These are phyloP conservation scores for Brachionus koreanus DNA, from an alignment of 1,140 invertebrate genomes.

Conservation along the genomic window DNA sequence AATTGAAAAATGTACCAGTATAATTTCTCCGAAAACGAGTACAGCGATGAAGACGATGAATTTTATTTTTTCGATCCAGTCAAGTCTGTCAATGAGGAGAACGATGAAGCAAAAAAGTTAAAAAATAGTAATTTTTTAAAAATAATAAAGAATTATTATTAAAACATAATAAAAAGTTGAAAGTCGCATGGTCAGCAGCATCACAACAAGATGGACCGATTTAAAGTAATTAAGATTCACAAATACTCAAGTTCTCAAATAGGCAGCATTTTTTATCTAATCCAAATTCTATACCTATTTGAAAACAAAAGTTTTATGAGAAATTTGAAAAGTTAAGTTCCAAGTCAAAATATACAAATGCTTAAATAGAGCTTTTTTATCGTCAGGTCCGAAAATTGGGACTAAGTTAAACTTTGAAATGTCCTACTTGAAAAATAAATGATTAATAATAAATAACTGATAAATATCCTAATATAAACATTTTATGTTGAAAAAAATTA, in stretches of 20 bases:
- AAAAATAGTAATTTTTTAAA: not conserved
- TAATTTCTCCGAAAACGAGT: conserved; percentile 6
- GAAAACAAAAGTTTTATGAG: conserved; percentile 3
- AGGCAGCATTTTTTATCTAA: conserved; percentile 16
- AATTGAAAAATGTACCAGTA: not conserved
- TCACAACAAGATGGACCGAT: not conserved
- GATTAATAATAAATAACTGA: not conserved
- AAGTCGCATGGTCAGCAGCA: not conserved
- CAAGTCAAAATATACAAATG: not conserved
- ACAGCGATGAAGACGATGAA: not conserved
- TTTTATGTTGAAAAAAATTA: not conserved
- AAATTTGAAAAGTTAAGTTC: not conserved
- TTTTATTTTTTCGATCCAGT: conserved; percentile 22
- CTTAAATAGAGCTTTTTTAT: conserved; percentile 2
- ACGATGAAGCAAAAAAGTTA: not conserved
- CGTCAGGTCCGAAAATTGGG: not conserved
- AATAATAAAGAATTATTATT: not conserved
- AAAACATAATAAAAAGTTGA: not conserved
- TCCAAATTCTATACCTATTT: conserved; percentile 3
- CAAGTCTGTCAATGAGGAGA: not conserved
- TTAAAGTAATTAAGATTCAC: not conserved
- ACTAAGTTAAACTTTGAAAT: not conserved
- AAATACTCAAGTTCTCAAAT: conserved; percentile 37
- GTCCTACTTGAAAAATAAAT: not conserved
- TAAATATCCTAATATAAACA: not conserved